A percentile compares a stretch with the other conserved stretches of the same genome.
phyloP scores from a whole-genome alignment of 2,797 vertebrate species.

The Threskiornis aethiopicus region DNA sequence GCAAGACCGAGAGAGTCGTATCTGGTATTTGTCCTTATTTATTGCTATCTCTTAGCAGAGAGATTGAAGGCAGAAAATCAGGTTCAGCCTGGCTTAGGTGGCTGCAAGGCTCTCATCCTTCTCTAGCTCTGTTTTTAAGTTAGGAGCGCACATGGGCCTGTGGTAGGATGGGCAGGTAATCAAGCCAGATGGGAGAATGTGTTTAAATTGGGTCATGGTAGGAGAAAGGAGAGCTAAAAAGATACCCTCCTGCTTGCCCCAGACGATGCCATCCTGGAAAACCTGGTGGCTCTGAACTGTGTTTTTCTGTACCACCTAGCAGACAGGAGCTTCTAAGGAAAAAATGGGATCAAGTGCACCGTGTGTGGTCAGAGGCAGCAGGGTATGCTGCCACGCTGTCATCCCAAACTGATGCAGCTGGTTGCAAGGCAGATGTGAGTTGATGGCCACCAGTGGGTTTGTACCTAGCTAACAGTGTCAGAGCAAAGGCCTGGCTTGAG shows the following conservation, averaged over 20 bases:
- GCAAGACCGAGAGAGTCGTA: not conserved
- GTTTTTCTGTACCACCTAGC: not conserved
- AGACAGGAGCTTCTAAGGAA: not conserved
- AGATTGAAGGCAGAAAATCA: not conserved
- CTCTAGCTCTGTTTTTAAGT: not conserved
- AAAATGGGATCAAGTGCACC: not conserved
- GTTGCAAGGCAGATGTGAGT: not conserved
- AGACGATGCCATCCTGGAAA: not conserved
- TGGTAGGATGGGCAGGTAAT: not conserved
- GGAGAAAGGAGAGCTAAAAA: not conserved
- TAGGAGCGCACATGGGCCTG: not conserved
- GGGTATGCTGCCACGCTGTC: too few species aligned
- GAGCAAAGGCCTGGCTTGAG: not conserved
- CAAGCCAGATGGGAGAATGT: not conserved
- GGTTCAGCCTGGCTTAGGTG: not conserved
- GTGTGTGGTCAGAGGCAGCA: not conserved
- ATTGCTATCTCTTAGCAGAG: not conserved
- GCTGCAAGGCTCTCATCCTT: not conserved
- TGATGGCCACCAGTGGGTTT: not conserved
- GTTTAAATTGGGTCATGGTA: not conserved
- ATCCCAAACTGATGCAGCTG: not conserved
- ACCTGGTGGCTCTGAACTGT: not conserved
- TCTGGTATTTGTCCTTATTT: not conserved
- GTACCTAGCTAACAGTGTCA: not conserved
- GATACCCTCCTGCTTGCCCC: not conserved